phyloP scores from a whole-genome alignment of 2,113 vertebrate genomes.

The Clinocottus analis region DNA sequence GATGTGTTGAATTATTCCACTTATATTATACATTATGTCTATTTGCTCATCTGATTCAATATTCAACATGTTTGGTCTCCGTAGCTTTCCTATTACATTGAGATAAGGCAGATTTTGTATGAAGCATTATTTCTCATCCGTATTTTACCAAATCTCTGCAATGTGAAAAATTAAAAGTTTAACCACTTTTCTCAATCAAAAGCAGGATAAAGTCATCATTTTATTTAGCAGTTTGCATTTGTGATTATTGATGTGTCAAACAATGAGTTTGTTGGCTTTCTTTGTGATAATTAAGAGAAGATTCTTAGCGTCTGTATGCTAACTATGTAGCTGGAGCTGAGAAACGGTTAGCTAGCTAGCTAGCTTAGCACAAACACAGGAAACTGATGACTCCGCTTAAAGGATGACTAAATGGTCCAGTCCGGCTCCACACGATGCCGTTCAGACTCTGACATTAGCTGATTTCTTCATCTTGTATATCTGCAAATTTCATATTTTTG shows the following conservation, averaged over 20 bases:
- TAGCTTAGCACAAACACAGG: background rate
- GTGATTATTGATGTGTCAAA: background rate
- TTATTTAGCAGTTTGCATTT: background rate
- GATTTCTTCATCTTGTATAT: background rate
- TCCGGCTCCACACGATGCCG: background rate
- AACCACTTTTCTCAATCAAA: constrained; percentile 39
- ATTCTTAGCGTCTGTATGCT: background rate
- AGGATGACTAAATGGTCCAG: background rate
- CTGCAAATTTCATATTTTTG: background rate
- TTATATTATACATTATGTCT: background rate
- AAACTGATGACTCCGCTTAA: background rate
- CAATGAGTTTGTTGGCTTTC: background rate
- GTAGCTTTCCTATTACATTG: background rate
- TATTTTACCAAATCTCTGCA: constrained; percentile 2
- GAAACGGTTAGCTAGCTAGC: background rate
- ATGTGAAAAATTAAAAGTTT: constrained; percentile 34
- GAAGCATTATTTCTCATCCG: background rate
- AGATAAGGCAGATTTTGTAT: background rate
- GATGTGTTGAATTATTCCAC: background rate
- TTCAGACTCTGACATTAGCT: background rate
- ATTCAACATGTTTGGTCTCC: background rate
- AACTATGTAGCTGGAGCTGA: background rate
- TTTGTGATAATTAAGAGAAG: background rate
- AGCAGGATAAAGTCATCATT: background rate
- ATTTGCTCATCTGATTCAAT: background rate